These are phyloP conservation scores for Laupala kohalensis DNA, from an alignment of 1,140 invertebrate species.

Conservation along the genomic window DNA sequence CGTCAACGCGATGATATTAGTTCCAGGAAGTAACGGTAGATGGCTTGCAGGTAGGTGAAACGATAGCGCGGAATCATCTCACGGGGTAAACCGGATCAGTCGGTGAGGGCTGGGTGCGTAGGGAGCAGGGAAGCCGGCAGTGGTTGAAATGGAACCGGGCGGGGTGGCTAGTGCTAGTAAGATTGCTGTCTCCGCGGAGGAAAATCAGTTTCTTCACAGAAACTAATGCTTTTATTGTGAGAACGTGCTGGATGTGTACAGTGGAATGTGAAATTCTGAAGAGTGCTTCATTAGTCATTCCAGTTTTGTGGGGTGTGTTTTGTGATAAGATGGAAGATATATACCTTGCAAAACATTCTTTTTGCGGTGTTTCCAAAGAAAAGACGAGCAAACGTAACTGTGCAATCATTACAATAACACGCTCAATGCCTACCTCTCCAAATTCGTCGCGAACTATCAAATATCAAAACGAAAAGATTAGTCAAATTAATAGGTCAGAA, in stretches of 20 bases:
- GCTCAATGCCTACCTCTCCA: background rate
- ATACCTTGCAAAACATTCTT: conserved; percentile 1
- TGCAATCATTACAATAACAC: background rate
- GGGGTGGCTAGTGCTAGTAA: background rate
- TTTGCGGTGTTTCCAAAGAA: background rate
- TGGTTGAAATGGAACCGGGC: background rate
- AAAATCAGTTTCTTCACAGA: background rate
- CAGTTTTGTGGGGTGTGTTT: background rate
- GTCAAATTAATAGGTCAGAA: background rate
- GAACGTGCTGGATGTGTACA: background rate
- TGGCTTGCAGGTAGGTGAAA: background rate
- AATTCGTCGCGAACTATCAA: conserved; percentile 1
- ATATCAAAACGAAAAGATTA: background rate
- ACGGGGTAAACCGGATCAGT: background rate
- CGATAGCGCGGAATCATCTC: background rate
- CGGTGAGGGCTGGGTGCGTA: background rate
- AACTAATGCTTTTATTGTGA: background rate
- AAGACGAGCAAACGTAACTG: background rate
- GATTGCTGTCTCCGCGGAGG: background rate
- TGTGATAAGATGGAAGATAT: background rate
- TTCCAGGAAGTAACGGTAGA: background rate
- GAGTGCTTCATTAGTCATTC: background rate
- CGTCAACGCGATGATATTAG: no score
- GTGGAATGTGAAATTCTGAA: background rate
- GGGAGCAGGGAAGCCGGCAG: no score